Evolutionary conservation across 2,797 vertebrate species (phyloP).

Genomic region (Rhinella marina): DNA sequence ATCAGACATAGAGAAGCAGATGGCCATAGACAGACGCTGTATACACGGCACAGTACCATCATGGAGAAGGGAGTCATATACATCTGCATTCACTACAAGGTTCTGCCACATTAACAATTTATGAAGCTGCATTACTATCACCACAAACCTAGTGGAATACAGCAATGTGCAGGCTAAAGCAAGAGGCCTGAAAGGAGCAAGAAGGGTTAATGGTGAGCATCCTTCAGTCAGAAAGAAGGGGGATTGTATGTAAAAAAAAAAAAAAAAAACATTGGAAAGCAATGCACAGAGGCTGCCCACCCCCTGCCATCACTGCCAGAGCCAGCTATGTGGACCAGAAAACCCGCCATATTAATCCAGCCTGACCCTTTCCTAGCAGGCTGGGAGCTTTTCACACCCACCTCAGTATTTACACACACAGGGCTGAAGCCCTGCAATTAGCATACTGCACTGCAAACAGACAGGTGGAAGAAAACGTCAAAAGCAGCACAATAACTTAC

Average conservation of each 20-base stretch:
- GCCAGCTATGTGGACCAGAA: slow-evolving; percentile 49
- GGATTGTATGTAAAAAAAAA: neutral
- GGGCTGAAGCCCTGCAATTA: neutral
- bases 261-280: slow-evolving; percentile 24
- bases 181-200: slow-evolving; percentile 26
- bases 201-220: neutral
- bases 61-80: neutral
- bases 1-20: neutral
- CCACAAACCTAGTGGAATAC: neutral
- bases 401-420: neutral
- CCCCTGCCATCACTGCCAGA: slow-evolving; percentile 57
- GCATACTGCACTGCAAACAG: neutral
- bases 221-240: neutral
- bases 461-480: neutral
- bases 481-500: slow-evolving; percentile 76
- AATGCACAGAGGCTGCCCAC: slow-evolving; percentile 47
- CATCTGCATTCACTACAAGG: neutral
- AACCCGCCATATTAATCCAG: slow-evolving; percentile 51
- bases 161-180: slow-evolving; percentile 42
- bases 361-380: slow-evolving; percentile 3
- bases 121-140: neutral
- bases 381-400: neutral
- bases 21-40: too few species aligned
- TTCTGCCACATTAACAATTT: neutral
- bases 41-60: too few species aligned